A percentile compares a stretch with the other conserved stretches of the same genome.
These are phyloP conservation scores for Spondyliosoma cantharus DNA, from an alignment of 2,797 vertebrate genomes.

Conservation along the genomic window DNA sequence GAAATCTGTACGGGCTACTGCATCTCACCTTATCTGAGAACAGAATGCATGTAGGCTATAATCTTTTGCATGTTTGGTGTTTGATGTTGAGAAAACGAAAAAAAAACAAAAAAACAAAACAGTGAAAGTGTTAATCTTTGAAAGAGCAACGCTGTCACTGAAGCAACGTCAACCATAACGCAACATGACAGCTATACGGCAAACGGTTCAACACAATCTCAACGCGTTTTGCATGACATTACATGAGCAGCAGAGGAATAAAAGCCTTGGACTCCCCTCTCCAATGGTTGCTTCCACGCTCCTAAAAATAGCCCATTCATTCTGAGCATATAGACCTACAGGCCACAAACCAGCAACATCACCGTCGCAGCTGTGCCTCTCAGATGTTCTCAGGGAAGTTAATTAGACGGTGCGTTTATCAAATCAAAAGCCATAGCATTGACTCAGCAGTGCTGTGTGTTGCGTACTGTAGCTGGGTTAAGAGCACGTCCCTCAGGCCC, in stretches of 20 bases:
- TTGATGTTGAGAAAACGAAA: not conserved
- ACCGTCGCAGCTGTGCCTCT: conserved; percentile 51
- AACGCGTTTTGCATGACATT: conserved; percentile 6
- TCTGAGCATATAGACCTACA: conserved; percentile 55
- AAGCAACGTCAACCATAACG: not conserved
- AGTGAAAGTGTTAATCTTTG: not conserved
- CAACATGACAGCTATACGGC: not conserved
- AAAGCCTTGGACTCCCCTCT: conserved; percentile 47
- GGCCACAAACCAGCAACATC: conserved; percentile 46
- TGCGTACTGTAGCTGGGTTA: conserved; percentile 20
- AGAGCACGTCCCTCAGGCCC: conserved; percentile 44
- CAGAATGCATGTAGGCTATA: not conserved
- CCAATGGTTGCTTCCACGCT: conserved; percentile 62
- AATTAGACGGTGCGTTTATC: conserved; percentile 34
- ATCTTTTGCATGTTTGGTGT: conserved; percentile 1
- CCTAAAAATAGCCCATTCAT: conserved; percentile 81
- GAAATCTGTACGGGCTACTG: not conserved
- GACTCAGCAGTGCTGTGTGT: conserved; percentile 38
- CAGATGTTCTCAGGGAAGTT: conserved; percentile 29
- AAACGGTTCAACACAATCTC: not conserved
- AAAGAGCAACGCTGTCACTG: not conserved
- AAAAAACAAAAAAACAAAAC: not conserved
- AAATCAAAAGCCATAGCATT: conserved; percentile 32
- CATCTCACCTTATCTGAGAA: not conserved
- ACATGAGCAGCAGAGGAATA: conserved; percentile 7